Base-by-base conservation (phyloP, 2,113 vertebrate genomes). In the Gobius niger region DNA sequence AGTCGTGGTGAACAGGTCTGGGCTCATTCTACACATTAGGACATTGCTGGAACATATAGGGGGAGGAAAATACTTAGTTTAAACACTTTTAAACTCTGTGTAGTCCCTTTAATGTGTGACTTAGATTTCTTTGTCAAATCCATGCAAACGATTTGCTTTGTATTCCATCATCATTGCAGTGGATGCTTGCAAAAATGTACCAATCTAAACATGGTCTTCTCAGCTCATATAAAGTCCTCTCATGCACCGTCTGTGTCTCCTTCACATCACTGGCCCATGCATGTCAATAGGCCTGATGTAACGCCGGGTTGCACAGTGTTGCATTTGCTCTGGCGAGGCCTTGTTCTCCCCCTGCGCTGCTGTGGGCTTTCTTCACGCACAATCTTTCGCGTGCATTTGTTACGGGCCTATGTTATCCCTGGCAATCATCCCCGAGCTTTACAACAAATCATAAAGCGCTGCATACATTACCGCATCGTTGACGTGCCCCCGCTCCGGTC, bases 261-360 rank as follows among this genome's bases (percentile, higher is more conserved):
- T 62, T 79, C 81, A 73, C 81, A 56, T 84, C 82, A 79, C 54
- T 47, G 41, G 50, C 61, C 0, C 64, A 9, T n/a, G 9, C 49
- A 8, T 71, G 61, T 70, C 54, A 41, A 34, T 41, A 4, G 67
- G 51, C 65, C 56, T 82, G 82, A 87, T 42, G 77, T 54, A 85
- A 84, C 4, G 61, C 61, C 16, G 12, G 47, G 49, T 81, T 81
- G 68, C 82, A 65, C 34, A 7, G 57, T 53, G 72, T 80, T 85
- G 78, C 84, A 68, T 19, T 63, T 11, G 63, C 74, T 47, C 44
- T 3, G 7, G 11, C 44, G n/a, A 52, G 62, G 34, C 9, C 54
- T 62, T 71, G 53, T 54, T 3, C 9, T 47, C 19, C 14, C 47
- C 19, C 14, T 19, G 41, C 9, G 57, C 44, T 8, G 9, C 49